Evolutionary conservation across 2,113 vertebrate genomes (phyloP).

Genomic region (Tychaedon coryphoeus): DNA sequence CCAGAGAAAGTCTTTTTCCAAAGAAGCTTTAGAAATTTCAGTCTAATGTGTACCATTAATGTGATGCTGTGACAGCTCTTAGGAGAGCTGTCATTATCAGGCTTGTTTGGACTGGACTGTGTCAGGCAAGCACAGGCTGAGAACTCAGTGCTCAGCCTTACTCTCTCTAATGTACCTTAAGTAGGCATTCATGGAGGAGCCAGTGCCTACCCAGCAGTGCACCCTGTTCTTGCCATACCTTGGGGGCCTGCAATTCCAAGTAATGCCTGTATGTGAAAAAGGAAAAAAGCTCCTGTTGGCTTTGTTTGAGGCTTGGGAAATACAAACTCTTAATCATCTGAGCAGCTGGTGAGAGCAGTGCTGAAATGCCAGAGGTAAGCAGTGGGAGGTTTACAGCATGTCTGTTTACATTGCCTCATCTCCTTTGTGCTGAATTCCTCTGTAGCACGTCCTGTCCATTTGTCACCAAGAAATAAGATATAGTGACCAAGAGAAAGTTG

Average conservation of each 20-base stretch:
- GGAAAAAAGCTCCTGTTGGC: background rate
- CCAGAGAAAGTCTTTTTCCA: background rate
- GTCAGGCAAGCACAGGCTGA: background rate
- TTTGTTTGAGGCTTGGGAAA: background rate
- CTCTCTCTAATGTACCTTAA: background rate
- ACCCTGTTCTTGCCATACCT: background rate
- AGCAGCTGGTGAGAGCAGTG: background rate
- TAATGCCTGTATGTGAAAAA: background rate
- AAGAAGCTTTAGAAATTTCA: conserved; percentile 8
- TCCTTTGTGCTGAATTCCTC: background rate
- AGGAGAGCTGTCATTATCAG: background rate
- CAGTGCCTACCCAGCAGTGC: background rate
- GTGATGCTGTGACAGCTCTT: background rate
- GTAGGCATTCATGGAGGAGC: background rate
- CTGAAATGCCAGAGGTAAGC: background rate
- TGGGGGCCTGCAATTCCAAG: background rate
- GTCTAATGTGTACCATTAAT: background rate
- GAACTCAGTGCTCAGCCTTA: background rate
- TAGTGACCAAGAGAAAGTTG: conserved; percentile 6
- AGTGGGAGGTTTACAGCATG: background rate
- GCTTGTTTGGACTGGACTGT: background rate
- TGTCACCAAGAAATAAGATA: conserved; percentile 48
- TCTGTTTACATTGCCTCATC: background rate
- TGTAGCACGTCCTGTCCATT: background rate
- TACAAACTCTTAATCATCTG: background rate